phyloP scores from a whole-genome alignment of 2,797 vertebrate genomes.

The Zenarchopterus dispar region DNA sequence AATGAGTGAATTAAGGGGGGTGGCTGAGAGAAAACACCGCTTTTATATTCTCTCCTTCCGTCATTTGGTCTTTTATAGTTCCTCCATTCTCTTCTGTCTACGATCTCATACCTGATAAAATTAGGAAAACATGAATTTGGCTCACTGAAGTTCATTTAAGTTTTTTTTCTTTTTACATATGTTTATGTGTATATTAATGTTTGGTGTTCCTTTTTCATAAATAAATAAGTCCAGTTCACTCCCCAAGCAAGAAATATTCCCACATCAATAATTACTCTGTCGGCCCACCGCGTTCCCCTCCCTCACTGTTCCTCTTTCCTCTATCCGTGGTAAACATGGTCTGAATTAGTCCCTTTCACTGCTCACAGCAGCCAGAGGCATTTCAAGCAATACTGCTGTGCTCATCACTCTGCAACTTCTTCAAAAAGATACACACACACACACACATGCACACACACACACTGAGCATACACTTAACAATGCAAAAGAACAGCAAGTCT shows the following conservation, averaged over 20 bases:
- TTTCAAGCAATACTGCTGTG: slow-evolving; percentile 66
- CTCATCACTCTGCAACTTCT: slow-evolving; percentile 62
- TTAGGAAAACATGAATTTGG: not conserved
- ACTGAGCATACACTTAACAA: slow-evolving; percentile 21
- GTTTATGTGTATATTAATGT: not conserved
- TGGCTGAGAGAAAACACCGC: slow-evolving; percentile 47
- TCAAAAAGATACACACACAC: slow-evolving; percentile 23
- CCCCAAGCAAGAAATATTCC: slow-evolving; percentile 57
- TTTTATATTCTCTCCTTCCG: slow-evolving; percentile 44
- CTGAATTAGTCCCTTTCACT: slow-evolving; percentile 68
- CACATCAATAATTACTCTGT: slow-evolving; percentile 60
- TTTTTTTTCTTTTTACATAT: not conserved
- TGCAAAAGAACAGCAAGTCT: slow-evolving; percentile 5
- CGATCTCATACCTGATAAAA: slow-evolving; percentile 14
- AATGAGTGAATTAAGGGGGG: slow-evolving; percentile 49
- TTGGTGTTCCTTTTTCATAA: slow-evolving; percentile 5
- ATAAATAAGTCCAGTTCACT: not conserved
- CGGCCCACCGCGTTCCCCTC: slow-evolving; percentile 33
- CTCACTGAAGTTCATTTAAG: not conserved
- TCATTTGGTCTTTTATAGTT: slow-evolving; percentile 38
- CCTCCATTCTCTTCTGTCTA: slow-evolving; percentile 19
- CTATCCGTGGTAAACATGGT: slow-evolving; percentile 61
- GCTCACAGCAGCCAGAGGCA: slow-evolving; percentile 69
- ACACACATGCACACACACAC: slow-evolving; percentile 13
- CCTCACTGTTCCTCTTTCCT: slow-evolving; percentile 1